phyloP scores from a whole-genome alignment of 1,140 invertebrate species.

The Calliopsis andreniformis region DNA sequence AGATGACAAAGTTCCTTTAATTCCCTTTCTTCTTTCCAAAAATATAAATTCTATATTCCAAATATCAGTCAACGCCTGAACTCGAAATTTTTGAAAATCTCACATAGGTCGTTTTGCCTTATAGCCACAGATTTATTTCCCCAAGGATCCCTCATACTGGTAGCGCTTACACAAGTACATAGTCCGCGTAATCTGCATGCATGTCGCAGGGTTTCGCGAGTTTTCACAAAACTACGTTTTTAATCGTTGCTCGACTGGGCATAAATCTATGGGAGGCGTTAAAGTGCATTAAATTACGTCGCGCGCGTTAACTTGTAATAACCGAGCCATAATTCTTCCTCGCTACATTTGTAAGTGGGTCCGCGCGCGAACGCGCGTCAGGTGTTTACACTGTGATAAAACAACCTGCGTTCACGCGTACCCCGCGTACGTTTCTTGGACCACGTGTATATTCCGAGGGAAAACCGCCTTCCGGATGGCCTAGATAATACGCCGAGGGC shows the following conservation, averaged over 20 bases:
- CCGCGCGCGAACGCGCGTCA: conserved; percentile 32
- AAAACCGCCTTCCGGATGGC: conserved; percentile 17
- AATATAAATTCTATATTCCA: too few relatives aligned
- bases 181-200: neutral
- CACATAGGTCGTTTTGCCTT: too few relatives aligned
- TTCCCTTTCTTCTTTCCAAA: too few relatives aligned
- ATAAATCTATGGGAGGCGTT: conserved; percentile 37
- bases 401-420: conserved; percentile 25
- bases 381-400: conserved; percentile 61
- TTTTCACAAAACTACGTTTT: neutral
- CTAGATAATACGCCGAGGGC: neutral
- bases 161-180: neutral
- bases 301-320: conserved; percentile 50
- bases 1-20: too few relatives aligned
- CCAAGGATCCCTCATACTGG: too few relatives aligned
- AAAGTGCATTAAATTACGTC: conserved; percentile 44
- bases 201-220: neutral
- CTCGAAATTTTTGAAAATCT: too few relatives aligned
- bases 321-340: conserved; percentile 49
- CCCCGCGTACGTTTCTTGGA: neutral
- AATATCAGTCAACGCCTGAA: too few relatives aligned
- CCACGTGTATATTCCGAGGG: conserved; percentile 34
- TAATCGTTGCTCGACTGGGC: neutral
- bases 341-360: conserved; percentile 19
- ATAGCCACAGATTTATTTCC: too few relatives aligned